phyloP scores from a whole-genome alignment of 2,888 invertebrate genomes.

The Drosophila siamana region DNA sequence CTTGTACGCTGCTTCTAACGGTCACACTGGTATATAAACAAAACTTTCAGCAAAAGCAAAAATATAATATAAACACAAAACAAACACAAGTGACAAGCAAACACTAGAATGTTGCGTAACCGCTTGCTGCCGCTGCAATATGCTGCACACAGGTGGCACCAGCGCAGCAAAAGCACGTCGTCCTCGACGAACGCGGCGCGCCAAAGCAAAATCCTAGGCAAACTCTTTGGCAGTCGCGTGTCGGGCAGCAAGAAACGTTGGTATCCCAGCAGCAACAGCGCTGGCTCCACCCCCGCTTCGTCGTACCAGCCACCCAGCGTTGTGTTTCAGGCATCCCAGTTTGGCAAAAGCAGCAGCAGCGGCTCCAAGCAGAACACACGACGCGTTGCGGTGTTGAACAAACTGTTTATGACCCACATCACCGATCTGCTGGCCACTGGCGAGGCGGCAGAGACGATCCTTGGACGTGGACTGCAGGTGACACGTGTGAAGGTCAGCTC shows the following conservation, averaged over 20 bases:
- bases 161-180: slow-evolving; percentile 30
- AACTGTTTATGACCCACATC: slow-evolving; percentile 92
- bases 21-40: slow-evolving; percentile 18
- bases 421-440: slow-evolving; percentile 92
- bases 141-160: neutral
- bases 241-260: slow-evolving; percentile 83
- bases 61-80: slow-evolving; percentile 2
- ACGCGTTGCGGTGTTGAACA: slow-evolving; percentile 90
- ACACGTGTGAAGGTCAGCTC: slow-evolving; percentile 89
- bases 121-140: slow-evolving; percentile 21
- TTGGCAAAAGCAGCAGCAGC: slow-evolving; percentile 49
- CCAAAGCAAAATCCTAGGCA: slow-evolving; percentile 82
- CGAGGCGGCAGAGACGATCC: slow-evolving; percentile 87
- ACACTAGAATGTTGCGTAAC: slow-evolving; percentile 50
- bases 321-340: slow-evolving; percentile 60
- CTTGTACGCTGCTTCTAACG: neutral
- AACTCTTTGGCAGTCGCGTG: slow-evolving; percentile 81
- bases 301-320: slow-evolving; percentile 36
- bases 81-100: neutral
- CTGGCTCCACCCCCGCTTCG: neutral
- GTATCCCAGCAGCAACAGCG: slow-evolving; percentile 60
- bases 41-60: neutral
- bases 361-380: slow-evolving; percentile 86
- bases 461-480: slow-evolving; percentile 89
- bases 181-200: slow-evolving; percentile 39